A percentile compares a stretch with the other conserved stretches of the same genome.
Evolutionary conservation across 2,113 vertebrate genomes (phyloP).

Genomic region (Lampris megalopsis): DNA sequence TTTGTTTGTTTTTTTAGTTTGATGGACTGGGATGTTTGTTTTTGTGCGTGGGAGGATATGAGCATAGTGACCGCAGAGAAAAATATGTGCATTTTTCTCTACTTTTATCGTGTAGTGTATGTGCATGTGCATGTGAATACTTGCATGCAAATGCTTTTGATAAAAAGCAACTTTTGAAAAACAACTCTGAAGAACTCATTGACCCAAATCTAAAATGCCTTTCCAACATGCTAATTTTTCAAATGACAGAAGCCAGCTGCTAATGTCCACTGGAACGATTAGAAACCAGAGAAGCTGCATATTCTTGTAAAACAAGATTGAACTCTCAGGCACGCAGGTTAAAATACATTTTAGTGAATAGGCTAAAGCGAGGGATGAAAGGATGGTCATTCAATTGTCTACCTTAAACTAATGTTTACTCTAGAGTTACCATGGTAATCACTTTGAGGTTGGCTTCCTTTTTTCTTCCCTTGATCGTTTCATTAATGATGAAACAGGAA

Average conservation of each 20-base stretch:
- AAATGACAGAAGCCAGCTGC: not conserved
- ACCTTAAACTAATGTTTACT: constrained; percentile 40
- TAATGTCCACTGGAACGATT: not conserved
- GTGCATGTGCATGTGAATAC: too few relatives aligned
- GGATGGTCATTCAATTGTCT: not conserved
- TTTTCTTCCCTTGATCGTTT: not conserved
- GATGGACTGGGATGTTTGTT: not conserved
- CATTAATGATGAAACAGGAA: constrained; percentile 37
- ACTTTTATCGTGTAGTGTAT: too few relatives aligned
- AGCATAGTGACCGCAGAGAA: too few relatives aligned
- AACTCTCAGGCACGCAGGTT: not conserved
- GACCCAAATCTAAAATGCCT: not conserved
- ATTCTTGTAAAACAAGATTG: constrained; percentile 46
- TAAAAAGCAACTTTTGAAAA: not conserved
- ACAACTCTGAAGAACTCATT: not conserved
- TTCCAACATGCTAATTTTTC: not conserved
- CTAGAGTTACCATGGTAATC: constrained; percentile 24
- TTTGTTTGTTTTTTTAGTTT: not conserved
- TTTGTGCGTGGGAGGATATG: not conserved
- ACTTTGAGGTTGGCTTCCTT: constrained; percentile 38
- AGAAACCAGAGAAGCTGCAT: constrained; percentile 11
- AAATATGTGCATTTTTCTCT: too few relatives aligned
- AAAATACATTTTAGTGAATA: constrained; percentile 19
- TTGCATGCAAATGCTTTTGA: not conserved
- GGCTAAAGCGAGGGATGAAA: constrained; percentile 8